Conservation (phyloP, 2,888 invertebrate species). For the Argynnis bischoffii region DNA sequence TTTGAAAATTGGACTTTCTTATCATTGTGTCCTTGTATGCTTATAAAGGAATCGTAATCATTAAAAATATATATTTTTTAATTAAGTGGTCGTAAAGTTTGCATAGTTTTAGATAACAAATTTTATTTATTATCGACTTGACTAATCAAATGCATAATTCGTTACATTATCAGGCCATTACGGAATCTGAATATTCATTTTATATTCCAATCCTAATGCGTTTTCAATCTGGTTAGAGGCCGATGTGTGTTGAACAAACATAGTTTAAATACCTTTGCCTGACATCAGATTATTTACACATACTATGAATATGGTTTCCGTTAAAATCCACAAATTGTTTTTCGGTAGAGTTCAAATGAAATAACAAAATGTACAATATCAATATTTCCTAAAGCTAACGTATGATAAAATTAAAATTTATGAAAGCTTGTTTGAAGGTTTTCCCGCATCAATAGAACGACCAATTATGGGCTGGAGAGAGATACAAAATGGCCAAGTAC, state of each 20-base stretch:
- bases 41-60: neutral
- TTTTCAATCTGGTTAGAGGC: slow-evolving; percentile 20
- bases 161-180: neutral
- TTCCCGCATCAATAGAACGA: too few species aligned
- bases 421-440: too few species aligned
- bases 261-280: slow-evolving; percentile 6
- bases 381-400: too few species aligned
- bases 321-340: too few species aligned
- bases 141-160: neutral
- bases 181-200: slow-evolving; percentile 20
- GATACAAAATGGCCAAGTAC: too few species aligned
- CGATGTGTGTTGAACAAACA: slow-evolving; percentile 13
- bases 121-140: neutral
- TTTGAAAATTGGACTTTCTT: too few species aligned
- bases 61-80: neutral
- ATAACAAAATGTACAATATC: too few species aligned
- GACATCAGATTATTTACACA: slow-evolving; percentile 3
- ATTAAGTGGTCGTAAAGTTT: neutral
- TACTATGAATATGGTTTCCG: too few species aligned
- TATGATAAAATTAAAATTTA: too few species aligned
- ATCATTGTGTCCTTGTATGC: too few species aligned
- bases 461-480: too few species aligned
- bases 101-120: slow-evolving; percentile 6
- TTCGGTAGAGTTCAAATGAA: too few species aligned
- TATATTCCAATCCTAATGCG: slow-evolving; percentile 15